Evolutionary conservation across 1,140 invertebrate genomes (phyloP).

Genomic region (Drosophila neocordata): DNA sequence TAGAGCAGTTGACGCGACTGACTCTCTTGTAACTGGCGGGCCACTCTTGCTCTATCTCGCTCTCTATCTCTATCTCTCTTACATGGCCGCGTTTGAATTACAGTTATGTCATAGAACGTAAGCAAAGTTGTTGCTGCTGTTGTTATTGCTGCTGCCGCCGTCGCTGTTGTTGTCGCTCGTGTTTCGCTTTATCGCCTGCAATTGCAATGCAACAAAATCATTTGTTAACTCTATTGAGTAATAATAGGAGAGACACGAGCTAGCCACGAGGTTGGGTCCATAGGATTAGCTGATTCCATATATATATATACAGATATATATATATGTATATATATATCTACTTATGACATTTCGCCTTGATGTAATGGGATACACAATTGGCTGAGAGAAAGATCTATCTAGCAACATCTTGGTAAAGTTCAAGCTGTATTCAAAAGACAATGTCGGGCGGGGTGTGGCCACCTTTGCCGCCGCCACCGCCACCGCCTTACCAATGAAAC

Average conservation of each 20-base stretch:
- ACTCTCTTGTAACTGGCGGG: constrained; percentile 5
- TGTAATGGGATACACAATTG: not conserved
- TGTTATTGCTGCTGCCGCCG: not conserved
- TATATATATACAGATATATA: not conserved
- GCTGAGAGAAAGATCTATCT: not conserved
- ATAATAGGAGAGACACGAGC: constrained; percentile 9
- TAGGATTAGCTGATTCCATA: not conserved
- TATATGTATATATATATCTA: not conserved
- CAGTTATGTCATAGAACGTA: constrained; percentile 80
- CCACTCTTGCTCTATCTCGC: constrained; percentile 30
- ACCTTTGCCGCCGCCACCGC: not conserved
- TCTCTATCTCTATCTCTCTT: constrained; percentile 41
- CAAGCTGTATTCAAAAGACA: not conserved
- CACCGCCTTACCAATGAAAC: not conserved
- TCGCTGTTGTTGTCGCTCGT: constrained; percentile 47
- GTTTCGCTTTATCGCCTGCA: constrained; percentile 60
- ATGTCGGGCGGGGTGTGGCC: not conserved
- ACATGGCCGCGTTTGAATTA: constrained; percentile 69
- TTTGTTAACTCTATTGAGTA: constrained; percentile 23
- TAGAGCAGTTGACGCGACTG: not conserved
- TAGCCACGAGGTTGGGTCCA: not conserved
- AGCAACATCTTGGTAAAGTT: not conserved
- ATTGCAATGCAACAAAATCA: constrained; percentile 26
- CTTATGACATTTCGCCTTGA: constrained; percentile 3
- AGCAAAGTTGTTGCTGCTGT: constrained; percentile 48